Evolutionary conservation across 2,797 vertebrate genomes (phyloP).

Genomic region (Leptatherina wallacei): DNA sequence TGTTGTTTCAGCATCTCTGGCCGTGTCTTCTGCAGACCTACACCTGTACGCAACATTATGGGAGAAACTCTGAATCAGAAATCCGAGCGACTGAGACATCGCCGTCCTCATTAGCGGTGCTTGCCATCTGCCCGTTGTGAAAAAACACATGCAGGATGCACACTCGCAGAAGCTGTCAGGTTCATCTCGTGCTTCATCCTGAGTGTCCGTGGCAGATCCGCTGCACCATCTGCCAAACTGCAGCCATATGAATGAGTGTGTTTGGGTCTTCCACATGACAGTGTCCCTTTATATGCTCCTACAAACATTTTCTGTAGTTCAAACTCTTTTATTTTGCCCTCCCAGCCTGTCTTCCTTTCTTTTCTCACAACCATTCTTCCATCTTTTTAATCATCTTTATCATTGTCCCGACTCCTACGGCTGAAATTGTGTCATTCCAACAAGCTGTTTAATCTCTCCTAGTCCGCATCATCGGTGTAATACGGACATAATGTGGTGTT

Average conservation of each 20-base stretch:
- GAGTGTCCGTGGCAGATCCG: constrained; percentile 12
- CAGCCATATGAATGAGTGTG: background rate
- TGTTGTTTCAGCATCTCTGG: no score
- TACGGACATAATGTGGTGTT: no score
- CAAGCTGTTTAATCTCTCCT: no score
- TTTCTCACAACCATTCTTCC: no score
- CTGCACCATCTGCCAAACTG: constrained; percentile 46
- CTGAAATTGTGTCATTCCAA: no score
- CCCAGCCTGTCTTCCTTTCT: no score
- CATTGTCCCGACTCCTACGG: no score
- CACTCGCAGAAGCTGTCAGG: constrained; percentile 3
- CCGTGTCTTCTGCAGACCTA: no score
- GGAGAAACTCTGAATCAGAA: background rate
- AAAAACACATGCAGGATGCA: background rate
- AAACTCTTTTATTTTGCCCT: no score
- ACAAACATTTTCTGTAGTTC: no score
- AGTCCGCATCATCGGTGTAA: no score
- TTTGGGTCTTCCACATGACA: background rate
- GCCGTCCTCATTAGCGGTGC: background rate
- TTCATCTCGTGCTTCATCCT: constrained; percentile 28
- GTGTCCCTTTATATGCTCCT: background rate
- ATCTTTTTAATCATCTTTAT: no score
- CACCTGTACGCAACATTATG: background rate
- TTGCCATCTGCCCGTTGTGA: constrained; percentile 18
- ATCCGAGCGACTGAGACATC: background rate